Conservation (phyloP, 1,140 invertebrate species). For the Listronotus bonariensis region DNA sequence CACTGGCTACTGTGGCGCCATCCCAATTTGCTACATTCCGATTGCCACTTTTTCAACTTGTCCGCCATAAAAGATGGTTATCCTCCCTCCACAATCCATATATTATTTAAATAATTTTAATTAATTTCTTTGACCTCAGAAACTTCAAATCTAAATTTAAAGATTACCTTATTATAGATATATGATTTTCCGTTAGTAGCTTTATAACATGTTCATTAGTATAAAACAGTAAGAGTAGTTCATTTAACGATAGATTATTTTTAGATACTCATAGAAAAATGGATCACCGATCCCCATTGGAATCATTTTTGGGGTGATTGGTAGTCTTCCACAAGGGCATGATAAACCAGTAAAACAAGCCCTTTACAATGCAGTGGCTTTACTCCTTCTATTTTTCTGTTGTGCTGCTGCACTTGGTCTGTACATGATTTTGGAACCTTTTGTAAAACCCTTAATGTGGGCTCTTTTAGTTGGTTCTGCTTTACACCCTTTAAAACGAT, state of each 20-base stretch:
- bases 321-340: conserved; percentile 53
- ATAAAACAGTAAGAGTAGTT: no score
- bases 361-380: conserved; percentile 82
- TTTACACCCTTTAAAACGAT: conserved; percentile 85
- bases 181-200: conserved; percentile 16
- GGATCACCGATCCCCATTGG: conserved; percentile 53
- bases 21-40: no score
- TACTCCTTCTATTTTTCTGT: conserved; percentile 69
- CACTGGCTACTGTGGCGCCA: no score
- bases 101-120: no score
- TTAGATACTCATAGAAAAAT: conserved; percentile 39
- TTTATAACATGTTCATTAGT: background rate
- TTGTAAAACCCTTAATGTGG: conserved; percentile 92
- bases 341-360: conserved; percentile 88
- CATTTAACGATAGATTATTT: background rate
- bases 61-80: no score
- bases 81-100: no score
- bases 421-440: conserved; percentile 85
- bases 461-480: conserved; percentile 89
- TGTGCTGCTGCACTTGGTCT: conserved; percentile 75
- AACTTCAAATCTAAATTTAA: conserved; percentile 12
- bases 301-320: conserved; percentile 53
- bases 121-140: conserved; percentile 7
- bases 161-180: conserved; percentile 1
- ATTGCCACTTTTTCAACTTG: no score